phyloP scores from a whole-genome alignment of 2,888 invertebrate genomes.

The Rotaria macrura region DNA sequence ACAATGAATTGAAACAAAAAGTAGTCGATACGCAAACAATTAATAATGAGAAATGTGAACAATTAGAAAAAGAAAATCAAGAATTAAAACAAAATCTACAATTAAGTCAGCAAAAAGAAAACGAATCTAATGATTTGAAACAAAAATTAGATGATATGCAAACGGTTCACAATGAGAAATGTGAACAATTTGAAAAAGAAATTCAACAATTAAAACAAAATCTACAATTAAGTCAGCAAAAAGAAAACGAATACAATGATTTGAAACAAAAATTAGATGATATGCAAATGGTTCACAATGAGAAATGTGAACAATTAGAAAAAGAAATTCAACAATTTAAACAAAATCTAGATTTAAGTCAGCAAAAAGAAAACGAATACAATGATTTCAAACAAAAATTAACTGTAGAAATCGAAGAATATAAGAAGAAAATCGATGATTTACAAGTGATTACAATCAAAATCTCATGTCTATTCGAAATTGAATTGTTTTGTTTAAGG shows the following conservation, averaged over 20 bases:
- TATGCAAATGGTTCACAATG: too few relatives aligned
- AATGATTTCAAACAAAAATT: not conserved
- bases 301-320: not conserved
- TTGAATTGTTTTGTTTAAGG: not conserved
- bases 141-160: not conserved
- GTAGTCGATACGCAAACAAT: not conserved
- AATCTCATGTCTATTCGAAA: not conserved
- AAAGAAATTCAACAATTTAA: not conserved
- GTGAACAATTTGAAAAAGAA: not conserved
- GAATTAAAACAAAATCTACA: not conserved
- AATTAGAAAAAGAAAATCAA: not conserved
- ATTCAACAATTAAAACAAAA: conserved; percentile 5
- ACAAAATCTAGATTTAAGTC: not conserved
- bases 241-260: not conserved
- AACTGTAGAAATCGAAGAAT: not conserved
- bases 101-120: not conserved
- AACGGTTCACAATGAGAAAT: not conserved
- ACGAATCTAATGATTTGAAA: not conserved
- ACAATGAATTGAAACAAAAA: not conserved
- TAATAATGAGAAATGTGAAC: not conserved
- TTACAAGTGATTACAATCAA: not conserved
- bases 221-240: not conserved
- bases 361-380: not conserved
- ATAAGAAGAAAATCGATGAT: not conserved
- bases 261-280: not conserved